These are phyloP conservation scores for Nothura maculosa DNA, from an alignment of 2,797 vertebrate genomes.

Conservation along the genomic window DNA sequence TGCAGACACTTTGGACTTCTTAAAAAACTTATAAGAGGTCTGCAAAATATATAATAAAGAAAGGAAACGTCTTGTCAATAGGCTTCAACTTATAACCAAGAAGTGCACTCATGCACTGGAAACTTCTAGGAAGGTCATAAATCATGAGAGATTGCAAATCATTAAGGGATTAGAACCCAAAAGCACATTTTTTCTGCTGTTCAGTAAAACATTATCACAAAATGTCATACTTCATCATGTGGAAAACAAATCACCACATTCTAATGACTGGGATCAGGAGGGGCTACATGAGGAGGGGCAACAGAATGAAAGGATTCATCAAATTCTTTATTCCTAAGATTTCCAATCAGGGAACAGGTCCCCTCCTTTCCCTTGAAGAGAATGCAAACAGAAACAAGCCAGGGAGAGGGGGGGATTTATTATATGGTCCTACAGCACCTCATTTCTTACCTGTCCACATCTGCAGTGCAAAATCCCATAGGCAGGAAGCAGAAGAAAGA, in stretches of 20 bases:
- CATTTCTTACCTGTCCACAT: background rate
- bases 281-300: background rate
- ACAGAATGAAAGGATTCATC: background rate
- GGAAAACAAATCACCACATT: background rate
- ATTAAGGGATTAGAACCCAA: background rate
- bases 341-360: background rate
- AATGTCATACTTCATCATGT: background rate
- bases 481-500: background rate
- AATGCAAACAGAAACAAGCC: background rate
- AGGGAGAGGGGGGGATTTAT: background rate
- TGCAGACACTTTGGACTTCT: background rate
- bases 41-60: background rate
- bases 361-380: background rate
- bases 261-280: background rate
- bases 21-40: background rate
- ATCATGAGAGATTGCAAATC: background rate
- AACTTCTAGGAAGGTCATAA: background rate
- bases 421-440: background rate
- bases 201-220: background rate
- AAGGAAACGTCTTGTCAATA: background rate
- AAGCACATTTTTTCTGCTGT: background rate
- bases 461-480: background rate
- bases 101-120: background rate
- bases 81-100: background rate
- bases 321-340: background rate